Conservation (phyloP, 2,113 vertebrate species). For the Damaliscus lunatus region DNA sequence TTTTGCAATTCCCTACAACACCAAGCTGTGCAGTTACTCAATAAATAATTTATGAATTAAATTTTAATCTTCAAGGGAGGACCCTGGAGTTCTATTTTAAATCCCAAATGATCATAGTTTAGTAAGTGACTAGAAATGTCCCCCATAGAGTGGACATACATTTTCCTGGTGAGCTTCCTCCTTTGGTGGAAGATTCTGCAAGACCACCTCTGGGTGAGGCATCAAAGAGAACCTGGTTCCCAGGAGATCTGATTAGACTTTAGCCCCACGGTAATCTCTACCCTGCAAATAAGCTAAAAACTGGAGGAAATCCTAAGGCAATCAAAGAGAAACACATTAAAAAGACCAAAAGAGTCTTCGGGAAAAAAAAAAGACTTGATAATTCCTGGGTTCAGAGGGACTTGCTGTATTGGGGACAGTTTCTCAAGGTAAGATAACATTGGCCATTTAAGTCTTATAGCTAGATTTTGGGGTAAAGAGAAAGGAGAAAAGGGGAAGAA, state of each 20-base stretch:
- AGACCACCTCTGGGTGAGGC: background rate
- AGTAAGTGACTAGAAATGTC: background rate
- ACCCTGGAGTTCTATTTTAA: background rate
- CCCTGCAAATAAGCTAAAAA: background rate
- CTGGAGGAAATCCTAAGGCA: background rate
- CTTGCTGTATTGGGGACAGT: background rate
- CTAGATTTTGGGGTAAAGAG: background rate
- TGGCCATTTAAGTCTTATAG: background rate
- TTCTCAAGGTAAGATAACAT: background rate
- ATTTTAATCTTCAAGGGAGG: background rate
- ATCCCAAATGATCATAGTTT: background rate
- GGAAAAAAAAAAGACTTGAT: background rate
- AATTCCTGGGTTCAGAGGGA: background rate
- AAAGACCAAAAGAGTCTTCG: background rate
- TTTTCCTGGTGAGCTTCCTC: background rate
- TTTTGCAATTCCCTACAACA: background rate
- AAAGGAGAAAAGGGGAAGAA: background rate
- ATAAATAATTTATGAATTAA: constrained; percentile 39
- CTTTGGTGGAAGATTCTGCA: background rate
- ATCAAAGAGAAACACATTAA: background rate
- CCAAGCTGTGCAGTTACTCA: background rate
- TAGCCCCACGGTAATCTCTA: background rate
- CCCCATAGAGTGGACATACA: background rate
- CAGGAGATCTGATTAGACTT: background rate
- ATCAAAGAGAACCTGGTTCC: background rate